Percentiles rank a stretch among this genome's conserved stretches.
These are phyloP conservation scores for pig (Sus scrofa) DNA, from an alignment of 2,113 vertebrate genomes.

Conservation along the genomic window DNA sequence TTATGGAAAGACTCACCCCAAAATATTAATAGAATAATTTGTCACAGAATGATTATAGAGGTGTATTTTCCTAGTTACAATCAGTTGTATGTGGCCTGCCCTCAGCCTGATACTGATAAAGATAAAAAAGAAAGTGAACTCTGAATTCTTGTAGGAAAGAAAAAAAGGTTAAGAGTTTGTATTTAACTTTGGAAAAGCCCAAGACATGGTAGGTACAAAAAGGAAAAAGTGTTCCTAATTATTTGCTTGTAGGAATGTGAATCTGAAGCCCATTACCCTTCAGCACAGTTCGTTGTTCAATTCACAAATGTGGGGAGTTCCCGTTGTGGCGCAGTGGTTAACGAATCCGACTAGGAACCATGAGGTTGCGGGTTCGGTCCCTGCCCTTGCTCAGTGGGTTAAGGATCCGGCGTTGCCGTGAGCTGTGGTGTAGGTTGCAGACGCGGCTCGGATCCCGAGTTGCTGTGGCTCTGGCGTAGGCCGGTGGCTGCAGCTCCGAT, in stretches of 20 bases:
- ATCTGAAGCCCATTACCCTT: neutral
- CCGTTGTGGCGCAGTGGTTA: no score
- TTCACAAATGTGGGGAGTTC: no score
- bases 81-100: constrained; percentile 50
- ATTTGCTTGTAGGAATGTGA: constrained; percentile 29
- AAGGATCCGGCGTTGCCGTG: no score
- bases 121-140: constrained; percentile 34
- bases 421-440: no score
- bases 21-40: constrained; percentile 75
- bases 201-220: neutral
- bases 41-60: constrained; percentile 63
- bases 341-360: no score
- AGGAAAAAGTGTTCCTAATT: neutral
- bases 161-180: neutral
- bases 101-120: neutral
- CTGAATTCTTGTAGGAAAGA: neutral
- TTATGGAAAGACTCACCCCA: constrained; percentile 28
- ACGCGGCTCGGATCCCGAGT: no score
- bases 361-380: no score
- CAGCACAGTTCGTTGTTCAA: neutral
- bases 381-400: no score
- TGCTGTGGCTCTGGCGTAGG: no score
- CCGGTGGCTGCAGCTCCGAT: no score
- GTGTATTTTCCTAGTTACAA: constrained; percentile 19
- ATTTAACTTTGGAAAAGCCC: neutral